Base-by-base conservation (phyloP, 2,888 invertebrate genomes). In the Drosophila nr. medialis region DNA sequence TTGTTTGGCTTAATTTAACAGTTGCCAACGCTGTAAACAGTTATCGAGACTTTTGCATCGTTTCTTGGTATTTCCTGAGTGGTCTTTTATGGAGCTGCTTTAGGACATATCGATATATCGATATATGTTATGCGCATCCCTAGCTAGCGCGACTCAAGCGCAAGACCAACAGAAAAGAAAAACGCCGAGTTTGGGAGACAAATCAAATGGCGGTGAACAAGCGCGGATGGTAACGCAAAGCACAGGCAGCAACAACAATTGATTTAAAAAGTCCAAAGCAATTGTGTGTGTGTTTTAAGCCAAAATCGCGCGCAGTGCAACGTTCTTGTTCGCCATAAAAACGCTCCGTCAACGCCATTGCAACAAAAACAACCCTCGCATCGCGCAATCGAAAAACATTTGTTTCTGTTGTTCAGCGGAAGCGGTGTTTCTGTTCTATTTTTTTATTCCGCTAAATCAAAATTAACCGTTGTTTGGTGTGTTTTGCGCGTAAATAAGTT, bases 401-500 rank as follows among this genome's bases (percentile, higher is more conserved):
- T 78, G 59, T 60, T 70, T 67, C 63, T 67, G 54, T 55, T 64
- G 49, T 55, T 30, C 29, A 53, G 27, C 34, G 32, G 60, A 51
- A 63, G 72, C 58, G 49, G 55, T 40, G 21, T 56, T 56, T 21
- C 15, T 38, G 11, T 24, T 24, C 7, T 8, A 34, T 53, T 56
- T 40, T 49, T 50, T 71, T 32, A 15, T 30, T 50, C 29, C 60
- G 54, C 65, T 45, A 78, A 81, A 71, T 81, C 68, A 78, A 81
- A 80, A 50, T 69, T 78, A 80, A 81, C 82, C 71, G 82, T 81
- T 78, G 68, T 59, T 34, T 61, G 4, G 40, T 67, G 36, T 64
- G 67, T 62, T 72, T 81, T 78, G 71, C 71, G 80, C 82, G 79
- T 68, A 55, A 71, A 77, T 15, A 15, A 63, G 48, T 40, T 53